Conservation (phyloP, 2,888 invertebrate species). For the Clitarchus hookeri region DNA sequence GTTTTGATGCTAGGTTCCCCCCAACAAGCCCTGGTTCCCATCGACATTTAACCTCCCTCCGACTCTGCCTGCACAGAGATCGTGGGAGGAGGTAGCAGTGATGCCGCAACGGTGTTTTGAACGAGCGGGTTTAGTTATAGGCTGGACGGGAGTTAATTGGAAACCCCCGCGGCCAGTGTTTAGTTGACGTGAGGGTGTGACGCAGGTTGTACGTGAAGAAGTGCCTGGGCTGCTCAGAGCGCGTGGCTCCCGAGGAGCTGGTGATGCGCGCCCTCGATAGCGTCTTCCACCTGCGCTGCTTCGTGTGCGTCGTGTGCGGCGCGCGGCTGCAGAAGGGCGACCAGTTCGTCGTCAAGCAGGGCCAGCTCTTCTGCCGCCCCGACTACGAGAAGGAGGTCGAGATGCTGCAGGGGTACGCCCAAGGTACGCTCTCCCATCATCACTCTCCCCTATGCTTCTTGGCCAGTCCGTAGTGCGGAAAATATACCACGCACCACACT, state of each 20-base stretch:
- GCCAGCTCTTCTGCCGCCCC: conserved; percentile 75
- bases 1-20: no score
- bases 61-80: no score
- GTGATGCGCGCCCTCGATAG: conserved; percentile 77
- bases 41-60: no score
- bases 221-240: conserved; percentile 74
- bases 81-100: no score
- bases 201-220: conserved; percentile 72
- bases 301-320: conserved; percentile 78
- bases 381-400: conserved; percentile 82
- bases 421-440: conserved; percentile 48
- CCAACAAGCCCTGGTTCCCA: no score
- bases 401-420: conserved; percentile 67
- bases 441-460: no score
- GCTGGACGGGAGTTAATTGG: no score
- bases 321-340: conserved; percentile 78
- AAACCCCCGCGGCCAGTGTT: no score
- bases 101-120: no score
- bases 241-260: conserved; percentile 74
- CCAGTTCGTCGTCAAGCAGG: conserved; percentile 77
- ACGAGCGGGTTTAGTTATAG: no score
- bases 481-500: no score
- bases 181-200: neutral
- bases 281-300: conserved; percentile 80
- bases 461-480: no score